phyloP scores from a whole-genome alignment of 64 coral and sea anemone genomes.

The Anthopleura sola region DNA sequence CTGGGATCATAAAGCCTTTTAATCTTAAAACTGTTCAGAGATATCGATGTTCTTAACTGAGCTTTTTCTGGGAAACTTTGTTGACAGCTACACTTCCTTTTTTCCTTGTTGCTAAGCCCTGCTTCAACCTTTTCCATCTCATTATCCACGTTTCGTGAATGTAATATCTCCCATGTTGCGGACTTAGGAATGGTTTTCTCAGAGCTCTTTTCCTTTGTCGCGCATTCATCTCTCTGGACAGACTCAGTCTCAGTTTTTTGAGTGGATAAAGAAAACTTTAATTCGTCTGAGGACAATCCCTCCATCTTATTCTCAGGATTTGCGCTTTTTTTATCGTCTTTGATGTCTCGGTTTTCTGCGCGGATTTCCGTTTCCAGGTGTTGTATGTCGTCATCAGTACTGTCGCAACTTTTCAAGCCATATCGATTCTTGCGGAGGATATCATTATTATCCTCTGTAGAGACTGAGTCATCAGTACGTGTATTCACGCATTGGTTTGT shows the following conservation, averaged over 20 bases:
- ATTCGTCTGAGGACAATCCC: not conserved
- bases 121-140: not conserved
- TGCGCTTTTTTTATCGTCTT: not conserved
- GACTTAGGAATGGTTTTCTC: not conserved
- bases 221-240: not conserved
- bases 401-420: not conserved
- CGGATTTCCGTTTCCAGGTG: not conserved
- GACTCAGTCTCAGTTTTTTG: too few relatives aligned
- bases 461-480: not conserved
- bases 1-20: not conserved
- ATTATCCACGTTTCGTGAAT: not conserved
- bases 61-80: not conserved
- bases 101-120: not conserved
- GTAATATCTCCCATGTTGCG: not conserved
- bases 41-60: not conserved
- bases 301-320: not conserved
- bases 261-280: not conserved
- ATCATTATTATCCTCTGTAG: not conserved
- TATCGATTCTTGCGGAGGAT: not conserved
- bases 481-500: not conserved
- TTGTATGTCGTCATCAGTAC: not conserved
- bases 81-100: not conserved
- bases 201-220: not conserved
- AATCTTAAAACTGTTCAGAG: slow-evolving; percentile 1
- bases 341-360: not conserved